Conservation (phyloP, 1,140 invertebrate genomes). For the Gerris buenoi region DNA sequence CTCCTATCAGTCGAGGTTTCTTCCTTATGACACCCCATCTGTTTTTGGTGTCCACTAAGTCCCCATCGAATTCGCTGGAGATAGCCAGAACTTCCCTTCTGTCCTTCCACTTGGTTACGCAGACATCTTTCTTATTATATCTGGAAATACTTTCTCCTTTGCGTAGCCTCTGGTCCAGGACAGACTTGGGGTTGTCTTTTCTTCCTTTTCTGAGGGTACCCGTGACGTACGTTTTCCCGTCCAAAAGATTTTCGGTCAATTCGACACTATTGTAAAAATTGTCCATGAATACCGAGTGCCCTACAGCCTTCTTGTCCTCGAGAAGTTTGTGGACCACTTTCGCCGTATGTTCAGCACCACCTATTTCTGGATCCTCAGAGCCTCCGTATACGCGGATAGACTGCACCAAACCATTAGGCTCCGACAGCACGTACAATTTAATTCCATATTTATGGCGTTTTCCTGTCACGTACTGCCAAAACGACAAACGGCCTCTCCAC, state of each 20-base stretch:
- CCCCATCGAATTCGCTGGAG: background rate
- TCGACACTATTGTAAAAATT: slow-evolving; percentile 10
- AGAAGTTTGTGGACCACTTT: background rate
- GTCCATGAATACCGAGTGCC: slow-evolving; percentile 5
- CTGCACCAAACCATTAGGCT: slow-evolving; percentile 13
- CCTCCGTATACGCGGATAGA: slow-evolving; percentile 13
- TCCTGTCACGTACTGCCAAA: slow-evolving; percentile 26
- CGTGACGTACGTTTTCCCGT: slow-evolving; percentile 16
- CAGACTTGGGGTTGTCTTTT: slow-evolving; percentile 15
- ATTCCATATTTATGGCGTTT: slow-evolving; percentile 27
- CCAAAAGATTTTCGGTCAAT: slow-evolving; percentile 12
- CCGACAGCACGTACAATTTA: slow-evolving; percentile 25
- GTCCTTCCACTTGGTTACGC: slow-evolving; percentile 27
- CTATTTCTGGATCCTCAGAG: background rate
- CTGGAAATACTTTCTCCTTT: slow-evolving; percentile 17
- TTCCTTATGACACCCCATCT: background rate
- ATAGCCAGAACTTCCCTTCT: slow-evolving; percentile 21
- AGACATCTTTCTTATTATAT: background rate
- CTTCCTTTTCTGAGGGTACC: slow-evolving; percentile 15
- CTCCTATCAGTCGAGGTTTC: background rate
- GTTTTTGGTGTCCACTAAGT: background rate
- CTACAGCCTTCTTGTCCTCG: no score
- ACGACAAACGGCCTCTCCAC: slow-evolving; percentile 25
- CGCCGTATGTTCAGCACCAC: background rate
- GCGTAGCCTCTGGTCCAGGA: slow-evolving; percentile 17